These are phyloP conservation scores for Lordiphosa fenestrarum DNA, from an alignment of 2,888 invertebrate species.

Conservation along the genomic window DNA sequence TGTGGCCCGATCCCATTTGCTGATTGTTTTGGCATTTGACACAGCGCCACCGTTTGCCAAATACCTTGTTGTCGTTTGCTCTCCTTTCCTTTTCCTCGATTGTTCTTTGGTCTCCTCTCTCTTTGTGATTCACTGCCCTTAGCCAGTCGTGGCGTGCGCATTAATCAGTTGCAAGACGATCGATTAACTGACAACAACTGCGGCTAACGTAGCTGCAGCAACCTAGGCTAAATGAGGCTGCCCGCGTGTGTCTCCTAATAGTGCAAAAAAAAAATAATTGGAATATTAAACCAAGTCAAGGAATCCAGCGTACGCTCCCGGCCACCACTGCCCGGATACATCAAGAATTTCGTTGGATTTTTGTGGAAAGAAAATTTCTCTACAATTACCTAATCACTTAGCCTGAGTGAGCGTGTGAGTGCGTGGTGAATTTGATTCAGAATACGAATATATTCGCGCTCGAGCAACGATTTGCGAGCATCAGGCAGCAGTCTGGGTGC, in stretches of 20 bases:
- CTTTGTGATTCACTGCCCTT: conserved; percentile 38
- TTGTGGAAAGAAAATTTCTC: conserved; percentile 44
- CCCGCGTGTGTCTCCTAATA: conserved; percentile 8
- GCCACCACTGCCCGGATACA: neutral
- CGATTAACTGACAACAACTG: conserved; percentile 78
- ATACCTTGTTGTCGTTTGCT: conserved; percentile 27
- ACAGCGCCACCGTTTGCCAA: conserved; percentile 23
- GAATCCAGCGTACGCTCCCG: neutral
- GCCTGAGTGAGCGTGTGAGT: conserved; percentile 37
- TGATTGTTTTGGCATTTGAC: conserved; percentile 46
- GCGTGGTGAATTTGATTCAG: conserved; percentile 64
- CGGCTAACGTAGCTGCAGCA: conserved; percentile 25
- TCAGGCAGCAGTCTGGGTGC: conserved; percentile 35
- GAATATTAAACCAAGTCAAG: conserved; percentile 1
- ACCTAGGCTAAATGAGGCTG: conserved; percentile 3
- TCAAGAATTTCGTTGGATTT: conserved; percentile 18
- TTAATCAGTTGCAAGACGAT: conserved; percentile 80
- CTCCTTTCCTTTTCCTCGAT: conserved; percentile 48
- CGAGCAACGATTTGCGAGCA: conserved; percentile 2
- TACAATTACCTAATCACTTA: conserved; percentile 71
- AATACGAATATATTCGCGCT: conserved; percentile 12
- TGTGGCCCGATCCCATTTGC: conserved; percentile 18
- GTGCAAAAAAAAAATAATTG: neutral
- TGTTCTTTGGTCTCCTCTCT: conserved; percentile 9
- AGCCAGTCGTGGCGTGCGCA: conserved; percentile 42